Evolutionary conservation across 2,113 vertebrate species (phyloP), one percentile per base, ranked within the genome.

Genomic region (Eonycteris spelaea): DNA sequence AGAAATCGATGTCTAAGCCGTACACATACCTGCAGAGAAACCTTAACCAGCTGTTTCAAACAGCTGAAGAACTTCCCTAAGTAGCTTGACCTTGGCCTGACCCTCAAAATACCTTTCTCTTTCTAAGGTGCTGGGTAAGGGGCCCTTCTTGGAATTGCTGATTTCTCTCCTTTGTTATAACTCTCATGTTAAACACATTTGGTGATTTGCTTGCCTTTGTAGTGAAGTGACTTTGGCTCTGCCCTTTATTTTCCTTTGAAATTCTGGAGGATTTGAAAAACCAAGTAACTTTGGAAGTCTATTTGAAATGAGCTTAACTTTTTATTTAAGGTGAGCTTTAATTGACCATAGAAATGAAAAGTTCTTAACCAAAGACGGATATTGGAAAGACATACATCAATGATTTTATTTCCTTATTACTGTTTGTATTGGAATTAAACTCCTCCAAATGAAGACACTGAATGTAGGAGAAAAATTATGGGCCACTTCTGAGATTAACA

Each of bases 401-500:
- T 43, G 48, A 53, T 95, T 78, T 68, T 97, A 16, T 70, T 71
- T 59, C 82, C 86, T 96, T 83, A 75, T 94, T 91, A 57, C 7
- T 33, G 68, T 57, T 96, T 68, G 5, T 83, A 70, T 78, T 95
- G 94, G 94, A 96, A 96, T 95, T 91, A 73, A 83, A 91, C 40
- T 45, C 85, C 86, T 79, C 85, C 11, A 33, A 71, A 80, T 91
- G 89, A 91, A 95, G 91, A 95, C 30, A 61, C 13, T 0, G 18
- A 85, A 22, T n/a, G 65, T 83, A 92, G 59, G 79, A 3, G 43
- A 28, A 93, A 95, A 96, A 90, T 68, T 68, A 96, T 40, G 73
- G 97, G 55, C 91, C 93, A 59, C 88, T 97, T 94, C 97, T 82
- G 89, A 93, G 68, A 95, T 97, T 95, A 96, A 97, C 88, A 70